These are phyloP conservation scores for Drosophila paranaensis DNA, from an alignment of 2,888 invertebrate genomes.

Conservation along the genomic window DNA sequence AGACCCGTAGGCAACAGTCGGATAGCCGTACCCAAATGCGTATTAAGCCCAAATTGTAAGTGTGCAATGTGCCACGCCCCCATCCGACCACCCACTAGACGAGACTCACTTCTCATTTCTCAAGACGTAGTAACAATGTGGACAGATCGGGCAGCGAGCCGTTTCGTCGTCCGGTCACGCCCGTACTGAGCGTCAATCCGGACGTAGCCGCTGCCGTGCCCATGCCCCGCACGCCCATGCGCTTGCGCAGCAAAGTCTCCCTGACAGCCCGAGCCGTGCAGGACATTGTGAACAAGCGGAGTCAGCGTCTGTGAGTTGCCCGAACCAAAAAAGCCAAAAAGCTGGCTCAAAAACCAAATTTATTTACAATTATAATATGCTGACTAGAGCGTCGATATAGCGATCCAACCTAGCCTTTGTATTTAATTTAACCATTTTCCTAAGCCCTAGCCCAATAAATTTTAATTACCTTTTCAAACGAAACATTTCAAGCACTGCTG, in stretches of 20 bases:
- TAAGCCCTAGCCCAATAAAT: neutral
- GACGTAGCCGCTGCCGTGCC: slow-evolving; percentile 78
- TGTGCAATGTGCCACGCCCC: slow-evolving; percentile 22
- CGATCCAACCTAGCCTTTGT: neutral
- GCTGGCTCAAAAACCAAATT: neutral
- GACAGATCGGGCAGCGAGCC: slow-evolving; percentile 70
- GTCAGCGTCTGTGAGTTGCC: slow-evolving; percentile 74
- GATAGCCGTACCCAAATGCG: slow-evolving; percentile 54
- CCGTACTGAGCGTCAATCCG: slow-evolving; percentile 70
- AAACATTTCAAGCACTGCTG: neutral
- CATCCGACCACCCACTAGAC: neutral
- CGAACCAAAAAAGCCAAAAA: neutral
- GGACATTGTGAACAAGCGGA: slow-evolving; percentile 75
- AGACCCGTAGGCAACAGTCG: slow-evolving; percentile 43
- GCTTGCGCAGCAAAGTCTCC: slow-evolving; percentile 76
- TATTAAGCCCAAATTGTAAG: slow-evolving; percentile 75
- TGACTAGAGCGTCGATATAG: too few species aligned
- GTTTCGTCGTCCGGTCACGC: slow-evolving; percentile 76
- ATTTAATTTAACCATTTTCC: neutral
- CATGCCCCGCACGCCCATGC: slow-evolving; percentile 80
- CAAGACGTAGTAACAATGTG: slow-evolving; percentile 59
- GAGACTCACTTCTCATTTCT: slow-evolving; percentile 35
- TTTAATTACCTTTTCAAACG: neutral
- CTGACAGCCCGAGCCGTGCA: slow-evolving; percentile 79
- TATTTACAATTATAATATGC: neutral